A percentile compares a stretch with the other conserved stretches of the same genome.
Evolutionary conservation across 2,113 vertebrate species (phyloP).

Genomic region (Oncorhynchus gorbuscha): DNA sequence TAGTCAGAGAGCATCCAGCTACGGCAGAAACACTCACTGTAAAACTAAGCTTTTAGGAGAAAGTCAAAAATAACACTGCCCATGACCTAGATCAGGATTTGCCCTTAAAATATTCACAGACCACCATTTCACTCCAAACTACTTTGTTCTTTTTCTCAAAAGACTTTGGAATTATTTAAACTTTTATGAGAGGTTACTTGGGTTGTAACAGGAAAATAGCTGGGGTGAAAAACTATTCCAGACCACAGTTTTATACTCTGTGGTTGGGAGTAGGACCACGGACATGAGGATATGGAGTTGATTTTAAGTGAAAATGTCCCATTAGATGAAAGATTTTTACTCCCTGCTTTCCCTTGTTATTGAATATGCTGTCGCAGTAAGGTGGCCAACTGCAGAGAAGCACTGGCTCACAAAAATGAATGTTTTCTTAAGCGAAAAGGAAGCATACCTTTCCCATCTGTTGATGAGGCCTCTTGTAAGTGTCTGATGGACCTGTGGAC

Average conservation of each 20-base stretch:
- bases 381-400: not conserved
- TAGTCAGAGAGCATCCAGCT: not conserved
- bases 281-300: not conserved
- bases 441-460: conserved; percentile 84
- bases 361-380: too few relatives aligned
- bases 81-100: not conserved
- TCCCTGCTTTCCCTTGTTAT: too few relatives aligned
- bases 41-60: not conserved
- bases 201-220: not conserved
- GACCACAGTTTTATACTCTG: not conserved
- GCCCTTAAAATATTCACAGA: not conserved
- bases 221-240: not conserved
- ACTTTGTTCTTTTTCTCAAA: not conserved
- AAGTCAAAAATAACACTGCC: not conserved
- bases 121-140: not conserved
- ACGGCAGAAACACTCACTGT: not conserved
- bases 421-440: not conserved
- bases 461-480: conserved; percentile 86
- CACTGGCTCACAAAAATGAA: not conserved
- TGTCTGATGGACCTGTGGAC: conserved; percentile 83
- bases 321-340: too few relatives aligned
- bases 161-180: not conserved
- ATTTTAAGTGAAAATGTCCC: not conserved
- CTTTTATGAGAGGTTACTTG: not conserved
- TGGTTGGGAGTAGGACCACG: not conserved